Evolutionary conservation across 2,888 invertebrate species (phyloP), one percentile per base, ranked within the genome.

Genomic region (Gisinianus flammeolus): DNA sequence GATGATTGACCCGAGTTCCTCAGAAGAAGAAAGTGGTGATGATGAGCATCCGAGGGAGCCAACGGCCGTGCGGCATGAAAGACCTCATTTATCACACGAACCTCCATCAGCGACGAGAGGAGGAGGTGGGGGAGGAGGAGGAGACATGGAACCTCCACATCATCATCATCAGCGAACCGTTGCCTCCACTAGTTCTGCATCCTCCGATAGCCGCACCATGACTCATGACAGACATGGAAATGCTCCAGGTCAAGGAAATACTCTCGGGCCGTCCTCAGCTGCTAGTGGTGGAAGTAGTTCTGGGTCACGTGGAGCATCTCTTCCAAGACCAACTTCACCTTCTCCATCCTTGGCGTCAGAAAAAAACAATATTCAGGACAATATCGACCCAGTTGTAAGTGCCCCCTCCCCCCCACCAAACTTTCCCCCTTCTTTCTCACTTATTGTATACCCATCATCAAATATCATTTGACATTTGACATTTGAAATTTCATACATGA

Each of bases 1-100:
- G 83, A 96, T 97, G 97, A 95, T 97, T 88, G 96, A 96, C 87
- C 96, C 96, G 84, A 96, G 96, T 88, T 96, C 96, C 85, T 96
- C 96, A 81, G 97, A 97, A 88, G 96, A 96, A 88, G 96, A 97
- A 87, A 95, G 93, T 85, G 96, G 96, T 85, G 96, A 95, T 88
- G 96, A 96, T 88, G 93, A 93, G 87, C 78, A 70, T 56, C 79
- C 79, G 89, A 85, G 87, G 86, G 89, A 90, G 88, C 86, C 90
- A 85, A 85, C 87, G 85, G 86, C 87, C 80, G 64, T 30, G 26
- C 80, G 82, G 71, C 79, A 80, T 69, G 52, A 77, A 10, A 70
- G 79, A 52, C 69, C 79, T 16, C 79, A 78, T 22, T 26, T 62
- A 24, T 68, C 82, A 82, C 77, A 80, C 69, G 68, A 80, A 24